Evolutionary conservation across 2,888 invertebrate species (phyloP).

Genomic region (Melinopterus prodromus): DNA sequence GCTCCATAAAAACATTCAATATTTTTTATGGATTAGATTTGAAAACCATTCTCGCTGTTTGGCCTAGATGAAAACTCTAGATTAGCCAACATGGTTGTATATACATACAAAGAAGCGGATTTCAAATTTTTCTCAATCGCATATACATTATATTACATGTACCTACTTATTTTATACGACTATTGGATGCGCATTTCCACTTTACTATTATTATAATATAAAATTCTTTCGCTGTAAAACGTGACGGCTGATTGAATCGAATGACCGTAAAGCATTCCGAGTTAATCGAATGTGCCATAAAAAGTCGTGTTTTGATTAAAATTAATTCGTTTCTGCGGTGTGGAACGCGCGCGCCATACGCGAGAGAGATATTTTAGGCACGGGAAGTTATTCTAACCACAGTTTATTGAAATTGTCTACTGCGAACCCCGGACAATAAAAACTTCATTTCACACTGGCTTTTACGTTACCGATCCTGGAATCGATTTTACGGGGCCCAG

Average conservation of each 20-base stretch:
- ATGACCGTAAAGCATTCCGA: background rate
- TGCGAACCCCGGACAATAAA: background rate
- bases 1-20: too few species aligned
- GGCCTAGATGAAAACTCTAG: too few species aligned
- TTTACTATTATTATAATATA: background rate
- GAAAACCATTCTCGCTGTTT: too few species aligned
- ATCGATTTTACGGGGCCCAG: background rate
- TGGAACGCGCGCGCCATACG: background rate
- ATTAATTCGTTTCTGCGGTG: constrained; percentile 4
- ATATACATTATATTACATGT: too few species aligned
- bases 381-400: background rate
- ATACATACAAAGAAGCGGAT: too few species aligned
- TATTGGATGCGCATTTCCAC: too few species aligned
- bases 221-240: background rate
- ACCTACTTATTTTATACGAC: too few species aligned
- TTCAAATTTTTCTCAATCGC: too few species aligned
- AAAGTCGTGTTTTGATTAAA: background rate
- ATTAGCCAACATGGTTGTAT: too few species aligned
- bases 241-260: background rate
- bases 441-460: background rate
- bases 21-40: too few species aligned
- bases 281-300: background rate
- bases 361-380: background rate
- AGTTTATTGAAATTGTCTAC: constrained; percentile 4
- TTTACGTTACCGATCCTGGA: background rate